A percentile compares a stretch with the other conserved stretches of the same genome.
phyloP scores from a whole-genome alignment of 1,140 invertebrate genomes.

The Drosophila sulfurigaster region DNA sequence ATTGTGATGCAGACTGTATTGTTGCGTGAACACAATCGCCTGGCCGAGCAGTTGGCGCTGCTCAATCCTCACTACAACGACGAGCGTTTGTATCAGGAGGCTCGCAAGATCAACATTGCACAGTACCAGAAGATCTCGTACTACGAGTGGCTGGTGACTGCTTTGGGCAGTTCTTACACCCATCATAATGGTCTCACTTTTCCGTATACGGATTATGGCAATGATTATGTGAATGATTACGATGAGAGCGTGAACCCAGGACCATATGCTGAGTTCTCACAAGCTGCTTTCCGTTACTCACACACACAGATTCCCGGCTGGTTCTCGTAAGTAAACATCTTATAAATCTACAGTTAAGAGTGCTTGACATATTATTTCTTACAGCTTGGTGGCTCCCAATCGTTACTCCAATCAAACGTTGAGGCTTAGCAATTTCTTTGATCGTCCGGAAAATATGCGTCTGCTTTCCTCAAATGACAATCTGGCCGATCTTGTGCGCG shows the following conservation, averaged over 20 bases:
- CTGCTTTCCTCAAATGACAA: conserved; percentile 87
- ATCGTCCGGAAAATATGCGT: conserved; percentile 85
- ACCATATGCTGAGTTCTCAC: conserved; percentile 93
- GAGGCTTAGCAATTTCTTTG: conserved; percentile 91
- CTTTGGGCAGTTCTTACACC: conserved; percentile 89
- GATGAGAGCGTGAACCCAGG: conserved; percentile 91
- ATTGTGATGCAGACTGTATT: conserved; percentile 93
- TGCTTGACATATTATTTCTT: conserved; percentile 17
- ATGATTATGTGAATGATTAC: conserved; percentile 94
- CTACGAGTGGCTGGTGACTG: conserved; percentile 93
- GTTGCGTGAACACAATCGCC: conserved; percentile 95
- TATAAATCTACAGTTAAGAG: background rate
- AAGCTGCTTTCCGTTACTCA: conserved; percentile 94
- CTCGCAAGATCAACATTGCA: conserved; percentile 91
- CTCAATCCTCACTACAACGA: conserved; percentile 95
- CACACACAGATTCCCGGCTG: conserved; percentile 92
- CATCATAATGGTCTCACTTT: conserved; percentile 89
- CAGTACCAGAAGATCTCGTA: conserved; percentile 93
- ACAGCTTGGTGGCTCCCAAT: conserved; percentile 88
- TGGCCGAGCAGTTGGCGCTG: conserved; percentile 89
- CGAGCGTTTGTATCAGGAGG: conserved; percentile 94
- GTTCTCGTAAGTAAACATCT: conserved; percentile 88
- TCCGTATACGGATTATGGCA: conserved; percentile 85
- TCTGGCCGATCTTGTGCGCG: conserved; percentile 90
- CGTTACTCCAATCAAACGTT: conserved; percentile 87